Evolutionary conservation across 1,140 invertebrate genomes (phyloP).

Genomic region (Ceratina japonica): DNA sequence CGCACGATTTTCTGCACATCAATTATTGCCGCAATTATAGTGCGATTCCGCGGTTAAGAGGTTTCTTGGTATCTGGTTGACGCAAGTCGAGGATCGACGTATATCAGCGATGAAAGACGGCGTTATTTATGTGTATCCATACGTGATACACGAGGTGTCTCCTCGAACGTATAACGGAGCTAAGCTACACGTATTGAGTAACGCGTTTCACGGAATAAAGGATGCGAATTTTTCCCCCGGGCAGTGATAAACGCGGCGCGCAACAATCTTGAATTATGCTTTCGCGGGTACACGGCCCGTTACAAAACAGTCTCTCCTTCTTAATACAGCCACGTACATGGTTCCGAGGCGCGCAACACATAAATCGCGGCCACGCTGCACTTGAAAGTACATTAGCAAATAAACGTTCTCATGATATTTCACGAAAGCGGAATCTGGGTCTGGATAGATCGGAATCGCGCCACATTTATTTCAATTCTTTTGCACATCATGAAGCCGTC

Average conservation of each 20-base stretch:
- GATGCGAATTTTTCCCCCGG: constrained; percentile 35
- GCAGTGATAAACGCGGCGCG: constrained; percentile 39
- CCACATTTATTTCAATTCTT: constrained; percentile 4
- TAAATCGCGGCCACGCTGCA: constrained; percentile 23
- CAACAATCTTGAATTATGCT: constrained; percentile 36
- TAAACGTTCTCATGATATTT: constrained; percentile 35
- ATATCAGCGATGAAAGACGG: neutral
- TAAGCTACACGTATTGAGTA: neutral
- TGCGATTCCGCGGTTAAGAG: too few species aligned
- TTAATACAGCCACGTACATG: constrained; percentile 8
- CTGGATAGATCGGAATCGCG: neutral
- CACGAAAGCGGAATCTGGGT: constrained; percentile 22
- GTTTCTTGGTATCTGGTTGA: too few species aligned
- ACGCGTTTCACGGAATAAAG: constrained; percentile 19
- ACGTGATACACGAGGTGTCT: constrained; percentile 11
- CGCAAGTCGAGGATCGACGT: neutral
- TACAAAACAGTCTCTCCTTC: constrained; percentile 9
- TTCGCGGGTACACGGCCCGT: constrained; percentile 33
- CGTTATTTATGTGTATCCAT: constrained; percentile 7
- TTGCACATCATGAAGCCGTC: neutral
- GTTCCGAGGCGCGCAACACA: constrained; percentile 15
- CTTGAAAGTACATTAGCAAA: constrained; percentile 34
- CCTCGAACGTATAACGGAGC: constrained; percentile 9
- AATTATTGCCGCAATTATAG: too few species aligned
- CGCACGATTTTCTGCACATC: too few species aligned